Evolutionary conservation across 2,797 vertebrate species (phyloP).

Genomic region (Rhinatrema bivittatum): DNA sequence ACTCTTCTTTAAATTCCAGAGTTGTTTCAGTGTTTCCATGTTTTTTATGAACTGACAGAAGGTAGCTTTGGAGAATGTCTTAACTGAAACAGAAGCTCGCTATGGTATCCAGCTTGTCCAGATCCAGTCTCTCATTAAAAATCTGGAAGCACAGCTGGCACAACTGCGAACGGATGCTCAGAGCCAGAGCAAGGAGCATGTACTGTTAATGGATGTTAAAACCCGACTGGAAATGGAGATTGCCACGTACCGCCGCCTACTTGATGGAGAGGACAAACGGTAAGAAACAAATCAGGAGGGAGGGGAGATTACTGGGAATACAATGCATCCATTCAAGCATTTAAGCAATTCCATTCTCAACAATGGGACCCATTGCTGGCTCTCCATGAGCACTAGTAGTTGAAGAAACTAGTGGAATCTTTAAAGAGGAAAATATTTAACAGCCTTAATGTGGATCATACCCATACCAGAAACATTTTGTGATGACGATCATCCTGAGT

Average conservation of each 20-base stretch:
- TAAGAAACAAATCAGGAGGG: constrained; percentile 12
- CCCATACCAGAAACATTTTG: too few relatives aligned
- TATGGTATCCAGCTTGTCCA: constrained; percentile 40
- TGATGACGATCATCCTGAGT: too few relatives aligned
- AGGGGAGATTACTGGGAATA: too few relatives aligned
- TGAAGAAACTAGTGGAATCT: too few relatives aligned
- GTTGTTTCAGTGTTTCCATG: too few relatives aligned
- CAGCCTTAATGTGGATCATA: too few relatives aligned
- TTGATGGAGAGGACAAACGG: constrained; percentile 58
- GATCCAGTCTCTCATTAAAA: constrained; percentile 47
- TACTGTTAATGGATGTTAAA: constrained; percentile 65
- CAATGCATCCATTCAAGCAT: constrained; percentile 29
- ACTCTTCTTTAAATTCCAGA: too few relatives aligned
- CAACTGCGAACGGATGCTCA: constrained; percentile 54
- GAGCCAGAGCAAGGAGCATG: constrained; percentile 62
- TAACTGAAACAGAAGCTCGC: constrained; percentile 47
- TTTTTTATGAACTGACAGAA: constrained; percentile 42
- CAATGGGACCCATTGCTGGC: too few relatives aligned
- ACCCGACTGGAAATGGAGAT: constrained; percentile 70
- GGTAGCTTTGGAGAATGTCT: constrained; percentile 48
- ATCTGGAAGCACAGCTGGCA: constrained; percentile 50
- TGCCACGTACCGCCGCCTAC: constrained; percentile 61
- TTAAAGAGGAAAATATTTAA: too few relatives aligned
- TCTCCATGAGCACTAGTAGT: too few relatives aligned
- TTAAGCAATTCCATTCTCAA: too few relatives aligned